Conservation (phyloP, 2,797 vertebrate genomes). For the Odontamblyopus lacepedii region DNA sequence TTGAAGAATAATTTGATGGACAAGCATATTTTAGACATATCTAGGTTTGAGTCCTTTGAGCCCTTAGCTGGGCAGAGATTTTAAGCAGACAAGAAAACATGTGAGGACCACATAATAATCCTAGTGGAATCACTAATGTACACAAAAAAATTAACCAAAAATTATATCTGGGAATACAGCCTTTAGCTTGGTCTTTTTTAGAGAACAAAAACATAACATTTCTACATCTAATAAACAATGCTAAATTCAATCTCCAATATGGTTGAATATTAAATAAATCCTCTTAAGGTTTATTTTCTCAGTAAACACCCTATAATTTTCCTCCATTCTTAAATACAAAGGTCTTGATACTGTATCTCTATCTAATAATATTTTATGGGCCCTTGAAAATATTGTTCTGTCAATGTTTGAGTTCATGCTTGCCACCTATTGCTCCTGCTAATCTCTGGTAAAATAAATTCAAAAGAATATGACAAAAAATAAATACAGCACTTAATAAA, state of each 20-base stretch:
- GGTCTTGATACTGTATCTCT: neutral
- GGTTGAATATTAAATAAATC: constrained; percentile 13
- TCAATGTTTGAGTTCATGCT: constrained; percentile 29
- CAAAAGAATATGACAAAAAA: constrained; percentile 38
- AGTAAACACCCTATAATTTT: constrained; percentile 7
- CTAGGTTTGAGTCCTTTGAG: neutral
- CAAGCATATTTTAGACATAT: constrained; percentile 10
- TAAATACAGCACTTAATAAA: constrained; percentile 61
- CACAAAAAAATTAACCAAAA: neutral
- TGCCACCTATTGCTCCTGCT: constrained; percentile 28
- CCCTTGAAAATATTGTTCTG: constrained; percentile 17
- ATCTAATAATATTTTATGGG: constrained; percentile 17
- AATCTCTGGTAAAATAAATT: constrained; percentile 32
- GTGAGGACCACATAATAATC: neutral
- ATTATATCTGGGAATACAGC: neutral
- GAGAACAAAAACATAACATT: constrained; percentile 11
- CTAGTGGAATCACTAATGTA: neutral
- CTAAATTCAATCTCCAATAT: constrained; percentile 4
- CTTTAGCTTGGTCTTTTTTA: constrained; percentile 2
- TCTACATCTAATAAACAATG: constrained; percentile 3
- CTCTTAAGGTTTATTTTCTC: neutral
- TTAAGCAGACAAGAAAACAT: neutral
- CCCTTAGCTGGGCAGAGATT: neutral
- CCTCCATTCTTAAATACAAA: constrained; percentile 29
- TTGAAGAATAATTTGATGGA: neutral